Evolutionary conservation across 2,888 invertebrate species (phyloP).

Genomic region (Brenthis daphne): DNA sequence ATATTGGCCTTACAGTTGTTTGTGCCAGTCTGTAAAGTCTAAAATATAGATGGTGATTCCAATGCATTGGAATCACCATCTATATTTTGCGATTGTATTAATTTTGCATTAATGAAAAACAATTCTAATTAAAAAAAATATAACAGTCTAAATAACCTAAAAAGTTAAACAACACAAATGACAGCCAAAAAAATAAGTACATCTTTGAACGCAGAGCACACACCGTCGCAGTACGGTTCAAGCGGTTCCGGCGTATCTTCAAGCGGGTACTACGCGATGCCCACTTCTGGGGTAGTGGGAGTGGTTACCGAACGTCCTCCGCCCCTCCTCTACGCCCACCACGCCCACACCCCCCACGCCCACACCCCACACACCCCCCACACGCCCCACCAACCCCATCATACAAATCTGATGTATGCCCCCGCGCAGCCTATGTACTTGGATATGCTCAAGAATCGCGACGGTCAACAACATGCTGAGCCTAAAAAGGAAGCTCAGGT

Average conservation of each 20-base stretch:
- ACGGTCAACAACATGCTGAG: conserved; percentile 65
- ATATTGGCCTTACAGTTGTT: too few species aligned
- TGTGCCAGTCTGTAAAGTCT: too few species aligned
- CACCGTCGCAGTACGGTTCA: conserved; percentile 67
- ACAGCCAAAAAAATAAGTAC: background rate
- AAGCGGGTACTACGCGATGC: conserved; percentile 69
- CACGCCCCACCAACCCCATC: conserved; percentile 57
- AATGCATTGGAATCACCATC: too few species aligned
- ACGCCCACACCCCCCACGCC: conserved; percentile 66
- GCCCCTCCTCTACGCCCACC: conserved; percentile 70
- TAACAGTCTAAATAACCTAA: too few species aligned
- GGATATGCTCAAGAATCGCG: conserved; percentile 72
- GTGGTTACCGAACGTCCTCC: conserved; percentile 71
- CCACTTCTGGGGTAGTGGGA: conserved; percentile 67
- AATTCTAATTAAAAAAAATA: too few species aligned
- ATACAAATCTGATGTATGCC: conserved; percentile 64
- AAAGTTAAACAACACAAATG: too few species aligned
- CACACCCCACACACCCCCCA: conserved; percentile 59
- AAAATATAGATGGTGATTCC: too few species aligned
- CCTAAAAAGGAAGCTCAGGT: conserved; percentile 70
- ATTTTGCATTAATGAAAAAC: too few species aligned
- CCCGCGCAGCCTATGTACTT: conserved; percentile 72
- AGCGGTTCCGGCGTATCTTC: conserved; percentile 60
- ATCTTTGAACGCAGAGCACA: conserved; percentile 47
- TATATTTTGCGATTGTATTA: too few species aligned